Evolutionary conservation across 2,113 vertebrate species (phyloP).

Genomic region (Hydrochoerus hydrochaeris): DNA sequence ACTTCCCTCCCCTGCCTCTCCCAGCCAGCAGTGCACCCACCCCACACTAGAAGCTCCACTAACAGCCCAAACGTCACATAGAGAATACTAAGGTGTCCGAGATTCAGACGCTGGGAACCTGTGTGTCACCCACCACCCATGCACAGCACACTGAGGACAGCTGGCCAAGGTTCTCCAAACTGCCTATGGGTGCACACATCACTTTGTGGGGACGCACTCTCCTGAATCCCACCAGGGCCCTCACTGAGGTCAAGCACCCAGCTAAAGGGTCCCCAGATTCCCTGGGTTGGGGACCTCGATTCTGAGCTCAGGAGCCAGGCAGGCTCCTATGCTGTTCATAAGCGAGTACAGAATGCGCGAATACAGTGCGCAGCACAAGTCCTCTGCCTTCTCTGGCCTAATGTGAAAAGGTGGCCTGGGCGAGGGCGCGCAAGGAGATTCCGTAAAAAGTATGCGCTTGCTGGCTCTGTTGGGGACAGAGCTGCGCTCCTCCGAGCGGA

Average conservation of each 20-base stretch:
- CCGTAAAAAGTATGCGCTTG: neutral
- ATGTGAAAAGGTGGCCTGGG: neutral
- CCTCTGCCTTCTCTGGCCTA: neutral
- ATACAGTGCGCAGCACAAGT: neutral
- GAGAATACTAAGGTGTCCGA: neutral
- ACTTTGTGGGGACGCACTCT: neutral
- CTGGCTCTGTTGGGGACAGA: neutral
- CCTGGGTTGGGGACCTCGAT: neutral
- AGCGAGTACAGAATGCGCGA: neutral
- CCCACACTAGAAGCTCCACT: neutral
- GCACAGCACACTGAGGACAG: neutral
- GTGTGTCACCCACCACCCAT: neutral
- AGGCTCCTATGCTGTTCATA: neutral
- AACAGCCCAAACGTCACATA: neutral
- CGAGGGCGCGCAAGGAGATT: neutral
- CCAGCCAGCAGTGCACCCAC: neutral
- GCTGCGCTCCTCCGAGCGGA: neutral
- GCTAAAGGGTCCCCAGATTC: neutral
- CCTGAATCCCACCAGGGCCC: neutral
- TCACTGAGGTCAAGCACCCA: neutral
- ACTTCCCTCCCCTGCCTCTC: neutral
- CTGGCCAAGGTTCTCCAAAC: neutral
- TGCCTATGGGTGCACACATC: neutral
- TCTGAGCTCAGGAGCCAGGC: neutral
- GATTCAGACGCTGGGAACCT: neutral